Base-by-base conservation (phyloP, 2,888 invertebrate genomes). In the Drosophila peninsularis region DNA sequence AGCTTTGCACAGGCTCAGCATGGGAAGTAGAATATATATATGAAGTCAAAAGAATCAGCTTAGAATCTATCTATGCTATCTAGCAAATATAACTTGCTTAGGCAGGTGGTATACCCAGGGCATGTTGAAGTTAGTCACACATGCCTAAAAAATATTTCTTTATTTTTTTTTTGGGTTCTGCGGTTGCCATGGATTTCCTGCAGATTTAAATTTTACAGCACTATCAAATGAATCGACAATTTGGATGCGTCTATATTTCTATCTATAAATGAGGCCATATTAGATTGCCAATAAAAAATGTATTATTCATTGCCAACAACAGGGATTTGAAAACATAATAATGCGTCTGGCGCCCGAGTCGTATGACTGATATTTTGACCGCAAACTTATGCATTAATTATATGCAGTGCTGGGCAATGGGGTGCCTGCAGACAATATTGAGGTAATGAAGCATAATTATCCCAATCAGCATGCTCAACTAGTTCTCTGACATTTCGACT, bases 331-430 rank as follows among this genome's bases (percentile, higher is more conserved):
- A 9, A 41, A 11, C 13, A 57, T 54, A 9, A 42, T 17, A 61
- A 13, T 60, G n/a, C 27, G 14, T 27, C 0, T 13, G 44, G n/a
- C 32, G 24, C 62, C 64, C 37, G 39, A 34, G 62, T 50, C 58
- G 63, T 60, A 70, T 67, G 63, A 44, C 62, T 58, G 42, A 70
- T 65, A 58, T 64, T 41, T 42, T 52, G 21, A 17, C 49, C 41
- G 21, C 62, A 67, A 57, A 32, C 36, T 34, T 21, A 36, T 54
- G 57, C 36, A 73, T 52, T 37, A 37, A 55, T 56, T 42, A 73
- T 14, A 5, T 17, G n/a, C n/a, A 30, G 10, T 5, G 30, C 14
- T 11, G 10, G 21, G 0, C n/a, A 24, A 50, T 50, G 14, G n/a
- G 21, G 3, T 30, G 17, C 30, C 17, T 17, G 17, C 3, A 14